phyloP scores from a whole-genome alignment of 2,888 invertebrate genomes.

The Drosophila melanosoma region DNA sequence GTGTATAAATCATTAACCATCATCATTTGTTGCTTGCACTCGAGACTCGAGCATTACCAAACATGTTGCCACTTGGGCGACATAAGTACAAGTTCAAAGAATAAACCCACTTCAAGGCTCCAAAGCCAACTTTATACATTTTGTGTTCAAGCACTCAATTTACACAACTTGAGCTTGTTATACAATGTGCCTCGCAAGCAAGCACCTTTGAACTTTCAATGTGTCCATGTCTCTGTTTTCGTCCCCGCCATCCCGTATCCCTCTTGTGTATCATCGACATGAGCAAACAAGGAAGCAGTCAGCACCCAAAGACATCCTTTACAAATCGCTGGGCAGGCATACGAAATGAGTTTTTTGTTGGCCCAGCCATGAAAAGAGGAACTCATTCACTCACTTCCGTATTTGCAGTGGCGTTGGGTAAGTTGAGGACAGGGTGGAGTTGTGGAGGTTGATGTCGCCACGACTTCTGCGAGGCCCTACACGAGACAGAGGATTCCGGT shows the following conservation, averaged over 20 bases:
- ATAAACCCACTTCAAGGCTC: conserved; percentile 64
- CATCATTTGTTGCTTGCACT: conserved; percentile 62
- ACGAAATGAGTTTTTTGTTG: conserved; percentile 68
- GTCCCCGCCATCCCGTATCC: conserved; percentile 9
- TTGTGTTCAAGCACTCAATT: conserved; percentile 61
- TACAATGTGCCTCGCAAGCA: conserved; percentile 65
- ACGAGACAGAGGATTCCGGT: conserved; percentile 46
- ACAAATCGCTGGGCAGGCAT: conserved; percentile 58
- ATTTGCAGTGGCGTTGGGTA: conserved; percentile 41
- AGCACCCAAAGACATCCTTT: conserved; percentile 48
- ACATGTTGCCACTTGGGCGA: conserved; percentile 49
- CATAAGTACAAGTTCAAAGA: conserved; percentile 68
- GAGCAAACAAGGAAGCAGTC: conserved; percentile 69
- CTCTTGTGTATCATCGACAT: conserved; percentile 21
- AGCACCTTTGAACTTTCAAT: conserved; percentile 74
- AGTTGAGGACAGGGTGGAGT: not conserved
- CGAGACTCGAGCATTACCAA: conserved; percentile 45
- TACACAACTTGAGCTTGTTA: conserved; percentile 63
- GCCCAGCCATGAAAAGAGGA: conserved; percentile 60
- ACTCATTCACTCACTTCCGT: conserved; percentile 60
- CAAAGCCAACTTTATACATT: conserved; percentile 27
- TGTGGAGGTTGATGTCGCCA: not conserved
- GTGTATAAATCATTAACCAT: conserved; percentile 6
- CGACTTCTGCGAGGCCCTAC: conserved; percentile 18
- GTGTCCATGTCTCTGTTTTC: conserved; percentile 1